Evolutionary conservation across 2,113 vertebrate genomes (phyloP).

Genomic region (Acrocephalus kingi): DNA sequence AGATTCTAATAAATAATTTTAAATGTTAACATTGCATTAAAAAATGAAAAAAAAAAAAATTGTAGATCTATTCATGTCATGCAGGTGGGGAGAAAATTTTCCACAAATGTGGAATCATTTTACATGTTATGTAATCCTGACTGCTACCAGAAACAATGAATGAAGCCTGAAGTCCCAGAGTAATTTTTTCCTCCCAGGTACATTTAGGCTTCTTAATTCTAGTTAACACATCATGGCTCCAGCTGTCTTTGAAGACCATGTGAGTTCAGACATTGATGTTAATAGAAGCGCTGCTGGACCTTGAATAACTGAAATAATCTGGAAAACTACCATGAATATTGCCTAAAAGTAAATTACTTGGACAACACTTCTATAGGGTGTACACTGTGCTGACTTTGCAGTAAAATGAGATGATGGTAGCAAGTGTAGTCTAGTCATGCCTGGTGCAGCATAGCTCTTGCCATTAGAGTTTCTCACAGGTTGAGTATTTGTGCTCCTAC

Average conservation of each 20-base stretch:
- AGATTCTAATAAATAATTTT: not conserved
- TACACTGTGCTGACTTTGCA: not conserved
- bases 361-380: not conserved
- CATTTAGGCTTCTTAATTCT: not conserved
- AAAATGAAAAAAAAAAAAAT: not conserved
- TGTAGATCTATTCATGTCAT: not conserved
- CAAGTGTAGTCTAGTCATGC: not conserved
- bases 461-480: not conserved
- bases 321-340: not conserved
- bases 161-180: not conserved
- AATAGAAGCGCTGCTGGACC: not conserved
- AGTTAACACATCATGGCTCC: not conserved
- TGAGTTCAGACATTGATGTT: not conserved
- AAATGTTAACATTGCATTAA: not conserved
- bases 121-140: accelerated
- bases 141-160: not conserved
- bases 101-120: not conserved
- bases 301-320: not conserved
- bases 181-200: not conserved
- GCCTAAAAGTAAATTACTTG: not conserved
- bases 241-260: not conserved
- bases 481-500: not conserved
- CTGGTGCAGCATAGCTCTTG: not conserved
- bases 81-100: not conserved
- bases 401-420: not conserved